A percentile compares a stretch with the other conserved stretches of the same genome.
These are phyloP conservation scores for Leptinotarsa juncta DNA, from an alignment of 2,888 invertebrate genomes.

Conservation along the genomic window DNA sequence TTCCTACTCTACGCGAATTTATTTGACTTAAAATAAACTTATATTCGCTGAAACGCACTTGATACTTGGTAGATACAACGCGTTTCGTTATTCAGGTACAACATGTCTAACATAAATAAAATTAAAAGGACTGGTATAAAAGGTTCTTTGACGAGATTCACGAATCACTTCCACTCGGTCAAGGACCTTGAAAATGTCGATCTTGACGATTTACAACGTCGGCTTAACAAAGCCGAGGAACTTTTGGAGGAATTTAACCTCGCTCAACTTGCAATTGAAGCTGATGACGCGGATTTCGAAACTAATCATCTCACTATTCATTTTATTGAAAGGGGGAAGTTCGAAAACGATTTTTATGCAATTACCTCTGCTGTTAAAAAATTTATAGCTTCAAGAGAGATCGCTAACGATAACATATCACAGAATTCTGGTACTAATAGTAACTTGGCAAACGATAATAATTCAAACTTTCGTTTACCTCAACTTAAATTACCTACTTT, in stretches of 20 bases:
- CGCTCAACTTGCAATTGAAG: conserved; percentile 22
- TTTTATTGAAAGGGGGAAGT: not conserved
- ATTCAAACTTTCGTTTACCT: conserved; percentile 15
- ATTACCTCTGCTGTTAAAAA: conserved; percentile 6
- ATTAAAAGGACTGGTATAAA: not conserved
- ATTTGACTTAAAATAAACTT: not conserved
- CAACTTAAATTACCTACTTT: conserved; percentile 17
- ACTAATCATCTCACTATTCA: not conserved
- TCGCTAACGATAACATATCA: not conserved
- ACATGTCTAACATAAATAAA: not conserved
- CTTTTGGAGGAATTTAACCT: conserved; percentile 7
- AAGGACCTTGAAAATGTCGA: not conserved
- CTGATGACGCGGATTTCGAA: not conserved
- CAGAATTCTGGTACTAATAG: not conserved
- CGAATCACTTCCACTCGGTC: not conserved
- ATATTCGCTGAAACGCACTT: not conserved
- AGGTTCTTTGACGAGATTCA: not conserved
- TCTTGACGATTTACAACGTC: not conserved
- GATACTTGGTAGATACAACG: not conserved
- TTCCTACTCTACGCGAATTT: not conserved
- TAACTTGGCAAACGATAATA: conserved; percentile 3
- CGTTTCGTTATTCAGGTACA: conserved; percentile 3
- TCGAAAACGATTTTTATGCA: conserved; percentile 22
- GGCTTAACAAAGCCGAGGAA: conserved; percentile 16
- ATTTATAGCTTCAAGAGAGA: not conserved